Conservation (phyloP, 2,797 vertebrate species). For the Chrysolophus pictus region DNA sequence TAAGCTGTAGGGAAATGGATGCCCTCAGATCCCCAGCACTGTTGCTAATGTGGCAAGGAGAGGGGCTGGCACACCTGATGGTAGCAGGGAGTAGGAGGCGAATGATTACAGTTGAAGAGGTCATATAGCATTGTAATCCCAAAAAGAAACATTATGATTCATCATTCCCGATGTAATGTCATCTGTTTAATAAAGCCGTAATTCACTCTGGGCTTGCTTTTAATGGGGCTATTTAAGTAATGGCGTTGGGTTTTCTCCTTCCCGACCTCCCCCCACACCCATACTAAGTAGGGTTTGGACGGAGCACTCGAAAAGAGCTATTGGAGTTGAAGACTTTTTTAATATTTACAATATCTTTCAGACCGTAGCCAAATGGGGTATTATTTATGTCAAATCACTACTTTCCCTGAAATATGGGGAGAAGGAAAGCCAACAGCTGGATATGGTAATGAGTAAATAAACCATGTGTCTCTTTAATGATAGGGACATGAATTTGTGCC, state of each 20-base stretch:
- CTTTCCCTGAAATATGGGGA: constrained; percentile 72
- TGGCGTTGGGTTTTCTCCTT: constrained; percentile 21
- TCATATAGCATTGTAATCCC: constrained; percentile 53
- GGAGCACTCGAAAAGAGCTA: constrained; percentile 31
- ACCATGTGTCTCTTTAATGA: constrained; percentile 72
- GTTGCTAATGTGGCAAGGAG: constrained; percentile 22
- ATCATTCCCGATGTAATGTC: constrained; percentile 75
- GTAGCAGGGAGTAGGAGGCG: constrained; percentile 51
- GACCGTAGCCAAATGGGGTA: constrained; percentile 48
- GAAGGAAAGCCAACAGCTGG: constrained; percentile 74
- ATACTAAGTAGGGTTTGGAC: constrained; percentile 55
- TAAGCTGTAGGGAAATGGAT: background rate
- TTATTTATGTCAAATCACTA: constrained; percentile 76
- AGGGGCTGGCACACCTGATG: constrained; percentile 63
- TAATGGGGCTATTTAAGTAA: constrained; percentile 76
- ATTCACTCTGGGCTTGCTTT: constrained; percentile 73
- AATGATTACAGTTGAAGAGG: constrained; percentile 70
- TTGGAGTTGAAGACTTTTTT: constrained; percentile 50
- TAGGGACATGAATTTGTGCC: constrained; percentile 70
- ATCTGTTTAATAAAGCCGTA: constrained; percentile 75
- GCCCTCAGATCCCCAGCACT: background rate
- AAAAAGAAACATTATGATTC: constrained; percentile 76
- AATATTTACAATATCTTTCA: constrained; percentile 70
- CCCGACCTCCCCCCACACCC: background rate
- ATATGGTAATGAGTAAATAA: constrained; percentile 77